Evolutionary conservation across 2,888 invertebrate species (phyloP).

Genomic region (Heliconius charithonia): DNA sequence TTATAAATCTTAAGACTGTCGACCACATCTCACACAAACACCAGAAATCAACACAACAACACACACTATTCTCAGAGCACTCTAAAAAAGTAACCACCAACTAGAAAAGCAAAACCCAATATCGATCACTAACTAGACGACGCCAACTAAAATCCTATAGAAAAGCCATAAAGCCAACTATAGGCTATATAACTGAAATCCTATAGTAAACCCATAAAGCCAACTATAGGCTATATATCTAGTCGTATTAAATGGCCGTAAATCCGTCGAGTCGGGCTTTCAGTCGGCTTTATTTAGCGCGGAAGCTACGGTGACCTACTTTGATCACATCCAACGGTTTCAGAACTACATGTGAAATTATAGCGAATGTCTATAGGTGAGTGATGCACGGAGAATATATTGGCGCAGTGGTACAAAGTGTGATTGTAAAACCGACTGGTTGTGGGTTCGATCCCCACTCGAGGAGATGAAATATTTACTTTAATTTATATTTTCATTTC

Average conservation of each 20-base stretch:
- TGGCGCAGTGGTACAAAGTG: too few relatives aligned
- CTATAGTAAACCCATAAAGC: conserved; percentile 60
- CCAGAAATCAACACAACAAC: conserved; percentile 9
- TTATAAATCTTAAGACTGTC: too few relatives aligned
- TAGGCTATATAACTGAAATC: conserved; percentile 61
- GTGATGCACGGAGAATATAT: neutral
- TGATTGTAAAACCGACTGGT: too few relatives aligned
- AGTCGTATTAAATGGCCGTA: conserved; percentile 71
- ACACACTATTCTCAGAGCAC: neutral
- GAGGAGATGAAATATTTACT: too few relatives aligned
- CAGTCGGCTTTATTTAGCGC: conserved; percentile 63
- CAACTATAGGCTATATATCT: conserved; percentile 65
- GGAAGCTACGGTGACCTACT: conserved; percentile 67
- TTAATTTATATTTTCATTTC: too few relatives aligned
- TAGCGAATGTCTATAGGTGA: neutral
- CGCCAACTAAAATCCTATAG: conserved; percentile 42
- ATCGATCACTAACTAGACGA: conserved; percentile 24
- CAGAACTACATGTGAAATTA: conserved; percentile 24
- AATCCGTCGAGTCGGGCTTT: conserved; percentile 72
- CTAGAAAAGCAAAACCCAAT: conserved; percentile 24
- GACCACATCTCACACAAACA: neutral
- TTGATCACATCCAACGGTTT: conserved; percentile 44
- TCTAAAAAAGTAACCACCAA: conserved; percentile 25
- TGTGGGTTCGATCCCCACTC: too few relatives aligned
- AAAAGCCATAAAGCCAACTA: conserved; percentile 64